Conservation (phyloP, 2,797 vertebrate species). For the Cirrhinus mrigala region DNA sequence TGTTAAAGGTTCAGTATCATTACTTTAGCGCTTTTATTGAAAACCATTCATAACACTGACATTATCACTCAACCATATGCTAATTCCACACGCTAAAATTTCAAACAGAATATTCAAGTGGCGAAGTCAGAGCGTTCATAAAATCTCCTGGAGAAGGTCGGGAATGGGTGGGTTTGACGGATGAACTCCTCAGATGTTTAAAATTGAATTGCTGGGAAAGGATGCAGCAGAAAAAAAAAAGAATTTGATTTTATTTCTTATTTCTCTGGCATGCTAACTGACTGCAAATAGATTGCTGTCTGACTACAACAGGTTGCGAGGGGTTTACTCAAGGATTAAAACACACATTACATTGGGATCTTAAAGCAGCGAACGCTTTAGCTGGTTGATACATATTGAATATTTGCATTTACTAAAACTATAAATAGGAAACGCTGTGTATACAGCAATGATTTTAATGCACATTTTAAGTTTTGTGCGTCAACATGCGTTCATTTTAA, state of each 20-base stretch:
- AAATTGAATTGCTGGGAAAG: slow-evolving; percentile 60
- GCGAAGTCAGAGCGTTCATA: slow-evolving; percentile 51
- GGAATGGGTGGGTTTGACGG: slow-evolving; percentile 56
- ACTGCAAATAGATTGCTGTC: slow-evolving; percentile 52
- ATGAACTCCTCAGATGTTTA: slow-evolving; percentile 62
- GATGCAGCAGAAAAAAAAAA: slow-evolving; percentile 34
- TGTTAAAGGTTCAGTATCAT: slow-evolving; percentile 54
- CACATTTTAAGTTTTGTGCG: neutral
- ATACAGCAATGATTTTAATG: neutral
- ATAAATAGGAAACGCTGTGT: neutral
- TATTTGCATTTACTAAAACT: neutral
- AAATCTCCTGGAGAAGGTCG: slow-evolving; percentile 63
- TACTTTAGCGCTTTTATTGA: slow-evolving; percentile 55
- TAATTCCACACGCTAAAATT: slow-evolving; percentile 19
- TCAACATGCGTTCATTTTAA: neutral
- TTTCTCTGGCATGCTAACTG: slow-evolving; percentile 11
- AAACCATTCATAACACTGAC: slow-evolving; percentile 59
- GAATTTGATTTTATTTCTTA: slow-evolving; percentile 64
- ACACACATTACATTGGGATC: neutral
- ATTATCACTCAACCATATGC: slow-evolving; percentile 54
- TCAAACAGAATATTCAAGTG: slow-evolving; percentile 51
- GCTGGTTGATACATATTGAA: neutral
- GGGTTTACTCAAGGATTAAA: slow-evolving; percentile 64
- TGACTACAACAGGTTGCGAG: slow-evolving; percentile 62
- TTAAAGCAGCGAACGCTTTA: neutral